Percentiles rank a stretch among this genome's conserved stretches.
These are phyloP conservation scores for Galagoides demidoff DNA, from an alignment of 2,797 vertebrate species.

Conservation along the genomic window DNA sequence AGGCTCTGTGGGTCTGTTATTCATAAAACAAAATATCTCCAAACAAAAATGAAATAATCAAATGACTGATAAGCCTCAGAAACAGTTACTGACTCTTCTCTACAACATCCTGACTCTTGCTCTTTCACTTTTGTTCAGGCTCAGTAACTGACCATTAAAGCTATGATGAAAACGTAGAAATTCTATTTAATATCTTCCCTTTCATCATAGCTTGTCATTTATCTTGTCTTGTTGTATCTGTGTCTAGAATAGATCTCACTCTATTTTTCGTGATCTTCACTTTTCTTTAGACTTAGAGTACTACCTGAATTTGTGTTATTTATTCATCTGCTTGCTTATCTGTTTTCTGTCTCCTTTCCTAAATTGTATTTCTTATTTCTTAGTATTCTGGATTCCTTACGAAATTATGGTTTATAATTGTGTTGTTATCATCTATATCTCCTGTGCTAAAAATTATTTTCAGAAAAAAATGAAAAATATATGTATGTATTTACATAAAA, in stretches of 20 bases:
- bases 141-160: background rate
- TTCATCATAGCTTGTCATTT: background rate
- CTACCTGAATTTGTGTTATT: background rate
- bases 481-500: background rate
- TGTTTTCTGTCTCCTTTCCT: background rate
- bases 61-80: background rate
- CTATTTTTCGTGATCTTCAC: background rate
- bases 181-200: background rate
- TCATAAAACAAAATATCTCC: background rate
- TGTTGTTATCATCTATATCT: background rate
- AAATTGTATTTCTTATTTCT: background rate
- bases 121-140: background rate
- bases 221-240: background rate
- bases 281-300: background rate
- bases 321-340: background rate
- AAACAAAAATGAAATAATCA: background rate
- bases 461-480: background rate
- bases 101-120: background rate
- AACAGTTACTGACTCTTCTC: background rate
- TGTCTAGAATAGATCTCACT: background rate
- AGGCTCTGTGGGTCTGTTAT: background rate
- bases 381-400: background rate
- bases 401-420: background rate
- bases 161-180: background rate
- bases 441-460: background rate